Conservation (phyloP, 2,113 vertebrate genomes). For the Sylvia atricapilla region DNA sequence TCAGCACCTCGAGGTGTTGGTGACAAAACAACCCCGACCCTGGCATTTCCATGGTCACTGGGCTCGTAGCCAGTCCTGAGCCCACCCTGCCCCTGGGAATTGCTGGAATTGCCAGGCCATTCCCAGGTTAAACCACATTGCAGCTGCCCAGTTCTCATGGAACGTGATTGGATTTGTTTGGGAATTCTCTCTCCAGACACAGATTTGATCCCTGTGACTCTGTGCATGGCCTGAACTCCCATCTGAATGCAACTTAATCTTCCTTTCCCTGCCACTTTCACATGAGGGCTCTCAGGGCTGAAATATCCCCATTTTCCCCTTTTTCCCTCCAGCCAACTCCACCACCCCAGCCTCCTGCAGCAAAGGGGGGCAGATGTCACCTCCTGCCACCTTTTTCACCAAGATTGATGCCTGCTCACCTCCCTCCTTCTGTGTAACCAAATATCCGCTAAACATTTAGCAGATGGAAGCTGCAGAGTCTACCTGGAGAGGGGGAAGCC, state of each 20-base stretch:
- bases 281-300: neutral
- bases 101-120: too few species aligned
- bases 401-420: neutral
- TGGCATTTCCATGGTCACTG: neutral
- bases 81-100: neutral
- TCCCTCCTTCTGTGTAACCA: neutral
- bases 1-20: neutral
- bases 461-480: neutral
- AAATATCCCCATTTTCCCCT: neutral
- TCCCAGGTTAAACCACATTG: neutral
- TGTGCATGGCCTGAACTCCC: neutral
- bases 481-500: neutral
- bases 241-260: neutral
- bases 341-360: neutral
- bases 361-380: neutral
- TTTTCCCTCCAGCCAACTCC: neutral
- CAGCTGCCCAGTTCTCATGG: neutral
- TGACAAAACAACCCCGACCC: neutral
- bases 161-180: neutral
- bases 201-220: neutral
- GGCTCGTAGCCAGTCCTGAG: rapidly evolving
- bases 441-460: neutral
- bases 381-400: neutral
- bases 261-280: neutral
- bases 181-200: neutral